Evolutionary conservation across 2,797 vertebrate species (phyloP).

Genomic region (Sitta carolinensis): DNA sequence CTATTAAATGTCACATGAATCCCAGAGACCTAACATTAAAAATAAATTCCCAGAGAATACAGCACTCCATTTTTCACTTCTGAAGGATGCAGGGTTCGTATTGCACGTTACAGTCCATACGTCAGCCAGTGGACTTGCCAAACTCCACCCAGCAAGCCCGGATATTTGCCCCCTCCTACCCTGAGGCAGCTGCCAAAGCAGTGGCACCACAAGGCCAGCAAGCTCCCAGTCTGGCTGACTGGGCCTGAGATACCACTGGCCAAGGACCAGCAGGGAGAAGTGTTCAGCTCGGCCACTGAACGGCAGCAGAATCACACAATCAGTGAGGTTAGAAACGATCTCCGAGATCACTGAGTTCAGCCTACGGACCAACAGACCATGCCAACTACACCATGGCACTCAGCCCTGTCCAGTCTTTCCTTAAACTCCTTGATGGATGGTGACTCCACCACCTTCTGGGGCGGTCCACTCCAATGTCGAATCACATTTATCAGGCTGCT

Average conservation of each 20-base stretch:
- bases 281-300: neutral
- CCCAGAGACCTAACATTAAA: neutral
- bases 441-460: neutral
- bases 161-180: neutral
- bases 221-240: neutral
- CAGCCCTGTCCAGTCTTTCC: neutral
- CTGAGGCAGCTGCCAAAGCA: neutral
- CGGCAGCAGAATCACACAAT: neutral
- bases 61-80: neutral
- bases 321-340: neutral
- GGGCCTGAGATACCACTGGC: neutral
- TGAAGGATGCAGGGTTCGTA: rapidly evolving
- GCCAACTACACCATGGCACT: neutral
- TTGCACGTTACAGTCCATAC: rapidly evolving
- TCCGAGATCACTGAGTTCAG: neutral
- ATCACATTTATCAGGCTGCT: neutral
- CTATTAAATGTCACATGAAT: neutral
- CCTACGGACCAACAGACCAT: neutral
- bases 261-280: rapidly evolving
- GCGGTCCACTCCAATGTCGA: neutral
- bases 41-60: neutral
- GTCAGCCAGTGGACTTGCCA: neutral
- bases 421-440: neutral
- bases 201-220: neutral
- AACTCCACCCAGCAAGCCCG: neutral